A percentile compares a stretch with the other conserved stretches of the same genome.
Evolutionary conservation across 2,113 vertebrate species (phyloP).

Genomic region (Nothocercus nigrocapillus): DNA sequence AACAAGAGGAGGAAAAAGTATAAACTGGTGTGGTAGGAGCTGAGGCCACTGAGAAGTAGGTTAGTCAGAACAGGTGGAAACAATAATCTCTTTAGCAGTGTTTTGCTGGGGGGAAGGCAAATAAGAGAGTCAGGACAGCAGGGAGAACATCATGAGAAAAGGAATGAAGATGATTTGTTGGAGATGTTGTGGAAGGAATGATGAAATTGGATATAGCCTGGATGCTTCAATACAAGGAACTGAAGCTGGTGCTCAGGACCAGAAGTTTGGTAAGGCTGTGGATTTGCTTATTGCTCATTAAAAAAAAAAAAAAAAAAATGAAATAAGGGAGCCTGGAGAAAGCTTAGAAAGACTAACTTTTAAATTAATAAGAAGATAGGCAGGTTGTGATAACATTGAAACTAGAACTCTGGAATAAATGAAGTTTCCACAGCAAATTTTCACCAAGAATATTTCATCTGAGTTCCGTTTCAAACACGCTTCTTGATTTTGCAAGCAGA

Average conservation of each 20-base stretch:
- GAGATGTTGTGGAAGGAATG: neutral
- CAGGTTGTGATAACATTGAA: neutral
- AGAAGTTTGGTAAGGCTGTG: neutral
- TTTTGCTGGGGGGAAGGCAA: neutral
- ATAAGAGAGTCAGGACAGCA: neutral
- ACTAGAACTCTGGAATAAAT: neutral
- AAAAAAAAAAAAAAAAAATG: neutral
- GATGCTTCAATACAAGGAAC: neutral
- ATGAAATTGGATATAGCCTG: neutral
- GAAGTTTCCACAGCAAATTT: neutral
- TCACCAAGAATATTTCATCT: neutral
- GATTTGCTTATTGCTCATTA: neutral
- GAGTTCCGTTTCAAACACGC: neutral
- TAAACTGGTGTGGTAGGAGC: neutral
- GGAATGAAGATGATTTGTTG: neutral
- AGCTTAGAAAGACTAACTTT: neutral
- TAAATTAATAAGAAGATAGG: neutral
- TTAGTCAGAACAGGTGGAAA: rapidly evolving
- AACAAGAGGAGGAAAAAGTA: neutral
- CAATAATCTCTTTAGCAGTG: neutral
- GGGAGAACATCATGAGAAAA: neutral
- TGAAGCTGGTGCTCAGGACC: neutral
- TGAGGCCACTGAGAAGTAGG: neutral
- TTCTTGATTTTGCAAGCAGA: slow-evolving; percentile 19
- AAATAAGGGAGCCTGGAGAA: neutral